Percentiles rank a stretch among this genome's conserved stretches.
phyloP scores from a whole-genome alignment of 2,888 invertebrate genomes.

The Spilarctia lutea region DNA sequence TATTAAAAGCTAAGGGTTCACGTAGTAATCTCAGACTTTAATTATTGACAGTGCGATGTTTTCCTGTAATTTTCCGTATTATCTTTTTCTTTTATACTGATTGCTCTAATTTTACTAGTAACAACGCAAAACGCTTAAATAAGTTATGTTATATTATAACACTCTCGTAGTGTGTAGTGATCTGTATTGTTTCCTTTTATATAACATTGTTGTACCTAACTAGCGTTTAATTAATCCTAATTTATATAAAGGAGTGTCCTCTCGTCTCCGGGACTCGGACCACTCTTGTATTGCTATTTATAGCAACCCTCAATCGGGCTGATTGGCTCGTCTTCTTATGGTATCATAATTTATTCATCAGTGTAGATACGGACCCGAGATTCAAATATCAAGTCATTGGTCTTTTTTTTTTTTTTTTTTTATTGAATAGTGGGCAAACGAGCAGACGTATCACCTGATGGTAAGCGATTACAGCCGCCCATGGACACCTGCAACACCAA shows the following conservation, averaged over 20 bases:
- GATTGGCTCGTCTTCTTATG: slow-evolving; percentile 9
- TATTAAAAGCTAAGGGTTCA: background rate
- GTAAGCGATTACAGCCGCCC: too few relatives aligned
- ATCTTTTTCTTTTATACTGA: background rate
- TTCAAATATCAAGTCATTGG: background rate
- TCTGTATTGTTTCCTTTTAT: background rate
- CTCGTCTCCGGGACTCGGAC: background rate
- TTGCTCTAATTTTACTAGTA: background rate
- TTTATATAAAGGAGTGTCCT: slow-evolving; percentile 1
- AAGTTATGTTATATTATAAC: background rate
- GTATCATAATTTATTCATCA: slow-evolving; percentile 8
- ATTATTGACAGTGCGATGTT: background rate
- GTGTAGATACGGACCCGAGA: background rate
- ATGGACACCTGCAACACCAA: too few relatives aligned
- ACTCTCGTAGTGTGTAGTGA: background rate
- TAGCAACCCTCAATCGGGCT: slow-evolving; percentile 1
- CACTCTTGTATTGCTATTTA: slow-evolving; percentile 2
- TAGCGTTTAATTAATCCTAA: background rate
- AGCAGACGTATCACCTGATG: too few relatives aligned
- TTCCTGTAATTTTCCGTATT: background rate
- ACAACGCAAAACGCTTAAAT: background rate
- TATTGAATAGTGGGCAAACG: too few relatives aligned
- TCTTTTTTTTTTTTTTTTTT: background rate
- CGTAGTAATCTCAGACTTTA: background rate
- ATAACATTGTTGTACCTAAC: background rate